Conservation (phyloP, 2,888 invertebrate species). For the Troides helena region DNA sequence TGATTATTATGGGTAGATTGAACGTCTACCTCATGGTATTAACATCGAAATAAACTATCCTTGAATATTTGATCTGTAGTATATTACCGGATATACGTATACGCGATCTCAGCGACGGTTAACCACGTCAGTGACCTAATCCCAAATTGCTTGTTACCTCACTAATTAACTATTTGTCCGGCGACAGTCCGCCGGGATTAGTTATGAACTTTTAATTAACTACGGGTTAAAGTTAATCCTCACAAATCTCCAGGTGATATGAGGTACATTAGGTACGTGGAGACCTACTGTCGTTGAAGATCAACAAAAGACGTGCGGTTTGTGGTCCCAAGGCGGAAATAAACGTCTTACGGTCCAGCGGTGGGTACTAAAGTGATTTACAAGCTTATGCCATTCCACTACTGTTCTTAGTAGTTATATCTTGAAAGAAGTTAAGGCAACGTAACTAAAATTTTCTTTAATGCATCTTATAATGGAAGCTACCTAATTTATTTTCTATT, state of each 20-base stretch:
- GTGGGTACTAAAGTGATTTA: background rate
- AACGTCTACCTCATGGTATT: background rate
- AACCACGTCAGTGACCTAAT: conserved; percentile 5
- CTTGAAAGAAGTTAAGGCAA: background rate
- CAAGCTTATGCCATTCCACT: background rate
- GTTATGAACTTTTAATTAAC: conserved; percentile 6
- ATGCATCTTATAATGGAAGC: too few relatives aligned
- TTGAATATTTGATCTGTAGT: background rate
- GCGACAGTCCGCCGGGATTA: background rate
- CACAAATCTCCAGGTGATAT: background rate
- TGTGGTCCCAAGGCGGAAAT: background rate
- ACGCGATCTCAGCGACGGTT: background rate
- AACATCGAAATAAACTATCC: background rate
- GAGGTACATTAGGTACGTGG: background rate
- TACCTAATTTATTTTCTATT: too few relatives aligned
- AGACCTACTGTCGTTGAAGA: background rate
- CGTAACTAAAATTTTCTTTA: background rate
- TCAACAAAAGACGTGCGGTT: background rate
- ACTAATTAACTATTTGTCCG: conserved; percentile 12
- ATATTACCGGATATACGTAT: background rate
- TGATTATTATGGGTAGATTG: too few relatives aligned
- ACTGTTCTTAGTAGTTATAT: background rate
- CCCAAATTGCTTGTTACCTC: conserved; percentile 13
- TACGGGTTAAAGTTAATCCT: background rate
- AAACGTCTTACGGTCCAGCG: background rate